These are phyloP conservation scores for Cheilosia soror DNA, from an alignment of 2,888 invertebrate genomes.

Conservation along the genomic window DNA sequence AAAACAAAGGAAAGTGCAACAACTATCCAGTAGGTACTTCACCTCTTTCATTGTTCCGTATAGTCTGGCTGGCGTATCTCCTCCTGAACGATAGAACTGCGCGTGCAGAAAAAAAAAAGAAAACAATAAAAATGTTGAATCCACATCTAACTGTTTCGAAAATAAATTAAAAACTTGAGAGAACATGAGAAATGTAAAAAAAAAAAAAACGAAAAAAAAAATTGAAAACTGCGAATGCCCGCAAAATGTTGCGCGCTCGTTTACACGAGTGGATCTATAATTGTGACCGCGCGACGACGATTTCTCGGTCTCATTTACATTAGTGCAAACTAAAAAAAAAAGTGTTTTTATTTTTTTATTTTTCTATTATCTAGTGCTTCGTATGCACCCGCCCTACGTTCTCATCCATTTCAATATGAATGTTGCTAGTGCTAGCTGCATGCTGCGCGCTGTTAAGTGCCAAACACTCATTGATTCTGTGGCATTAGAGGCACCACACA, in stretches of 20 bases:
- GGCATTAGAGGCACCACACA: slow-evolving; percentile 50
- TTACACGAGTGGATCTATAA: slow-evolving; percentile 50
- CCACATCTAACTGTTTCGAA: slow-evolving; percentile 66
- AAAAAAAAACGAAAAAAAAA: not conserved
- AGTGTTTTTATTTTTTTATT: slow-evolving; percentile 8
- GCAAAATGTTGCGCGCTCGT: slow-evolving; percentile 54
- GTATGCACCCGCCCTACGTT: not conserved
- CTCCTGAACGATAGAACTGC: slow-evolving; percentile 23
- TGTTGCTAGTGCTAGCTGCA: slow-evolving; percentile 47
- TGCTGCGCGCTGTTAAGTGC: slow-evolving; percentile 53
- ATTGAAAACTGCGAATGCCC: slow-evolving; percentile 7
- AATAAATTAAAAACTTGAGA: slow-evolving; percentile 55
- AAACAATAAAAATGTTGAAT: slow-evolving; percentile 46
- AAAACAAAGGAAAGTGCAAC: slow-evolving; percentile 64
- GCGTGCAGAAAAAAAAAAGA: slow-evolving; percentile 48
- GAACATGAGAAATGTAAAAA: slow-evolving; percentile 4
- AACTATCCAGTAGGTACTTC: slow-evolving; percentile 55
- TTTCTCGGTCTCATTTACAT: slow-evolving; percentile 55
- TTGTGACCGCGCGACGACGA: slow-evolving; percentile 46
- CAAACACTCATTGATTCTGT: slow-evolving; percentile 60
- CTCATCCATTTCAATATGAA: not conserved
- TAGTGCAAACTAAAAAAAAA: slow-evolving; percentile 27
- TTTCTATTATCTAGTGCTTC: slow-evolving; percentile 47
- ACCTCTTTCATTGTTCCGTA: slow-evolving; percentile 51
- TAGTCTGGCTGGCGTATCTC: not conserved